Evolutionary conservation across 2,113 vertebrate genomes (phyloP).

Genomic region (Solea solea): DNA sequence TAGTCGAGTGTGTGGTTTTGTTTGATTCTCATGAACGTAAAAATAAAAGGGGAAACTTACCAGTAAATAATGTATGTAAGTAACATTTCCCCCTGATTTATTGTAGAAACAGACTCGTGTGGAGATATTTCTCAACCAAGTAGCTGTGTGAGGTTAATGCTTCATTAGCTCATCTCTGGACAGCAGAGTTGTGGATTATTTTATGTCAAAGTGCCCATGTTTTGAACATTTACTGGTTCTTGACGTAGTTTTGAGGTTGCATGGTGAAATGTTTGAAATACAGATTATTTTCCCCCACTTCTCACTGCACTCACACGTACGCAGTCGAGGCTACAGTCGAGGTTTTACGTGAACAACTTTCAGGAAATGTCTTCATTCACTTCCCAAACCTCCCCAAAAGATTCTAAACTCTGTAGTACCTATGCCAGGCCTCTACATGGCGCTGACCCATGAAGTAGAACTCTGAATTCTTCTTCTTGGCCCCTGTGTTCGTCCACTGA

Average conservation of each 20-base stretch:
- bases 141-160: neutral
- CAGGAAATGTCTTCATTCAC: no score
- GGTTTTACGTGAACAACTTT: no score
- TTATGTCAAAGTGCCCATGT: neutral
- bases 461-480: no score
- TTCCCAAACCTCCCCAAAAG: no score
- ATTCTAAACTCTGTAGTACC: no score
- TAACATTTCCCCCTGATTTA: neutral
- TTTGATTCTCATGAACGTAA: neutral
- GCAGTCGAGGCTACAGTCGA: no score
- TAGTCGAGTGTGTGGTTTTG: neutral
- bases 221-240: neutral
- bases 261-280: no score
- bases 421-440: no score
- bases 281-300: no score
- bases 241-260: no score
- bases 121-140: neutral
- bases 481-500: conserved; percentile 23
- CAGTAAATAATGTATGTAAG: neutral
- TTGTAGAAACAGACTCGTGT: neutral
- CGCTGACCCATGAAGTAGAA: no score
- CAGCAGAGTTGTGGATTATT: neutral
- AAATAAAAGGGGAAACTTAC: neutral
- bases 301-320: no score
- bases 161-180: neutral